These are phyloP conservation scores for Pygoscelis antarcticus DNA, from an alignment of 2,113 vertebrate genomes.

Conservation along the genomic window DNA sequence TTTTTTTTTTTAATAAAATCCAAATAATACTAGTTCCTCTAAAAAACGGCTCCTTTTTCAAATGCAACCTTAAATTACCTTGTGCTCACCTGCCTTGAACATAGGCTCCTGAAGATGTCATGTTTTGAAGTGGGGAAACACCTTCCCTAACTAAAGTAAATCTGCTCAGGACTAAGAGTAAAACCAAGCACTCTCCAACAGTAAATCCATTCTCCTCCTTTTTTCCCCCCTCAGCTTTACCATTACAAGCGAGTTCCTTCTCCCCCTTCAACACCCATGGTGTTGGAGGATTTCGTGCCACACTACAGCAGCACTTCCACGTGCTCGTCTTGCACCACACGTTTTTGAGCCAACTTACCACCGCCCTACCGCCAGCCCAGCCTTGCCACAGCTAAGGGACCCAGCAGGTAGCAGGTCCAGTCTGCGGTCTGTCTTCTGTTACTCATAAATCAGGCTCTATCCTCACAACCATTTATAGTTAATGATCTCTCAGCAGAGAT, in stretches of 20 bases:
- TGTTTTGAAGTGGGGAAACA: background rate
- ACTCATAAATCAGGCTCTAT: background rate
- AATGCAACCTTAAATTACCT: background rate
- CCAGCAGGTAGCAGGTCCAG: background rate
- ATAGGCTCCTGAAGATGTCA: background rate
- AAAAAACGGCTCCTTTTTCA: background rate
- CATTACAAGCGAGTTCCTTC: background rate
- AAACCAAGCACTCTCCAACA: background rate
- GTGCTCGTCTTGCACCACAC: background rate
- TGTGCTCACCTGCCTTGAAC: background rate
- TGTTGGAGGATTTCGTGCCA: background rate
- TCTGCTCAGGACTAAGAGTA: background rate
- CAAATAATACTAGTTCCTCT: background rate
- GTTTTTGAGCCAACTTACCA: background rate
- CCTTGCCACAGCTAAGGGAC: no score
- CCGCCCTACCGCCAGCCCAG: background rate
- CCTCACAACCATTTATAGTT: background rate
- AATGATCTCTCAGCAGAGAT: background rate
- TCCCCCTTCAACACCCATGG: background rate
- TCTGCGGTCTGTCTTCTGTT: background rate
- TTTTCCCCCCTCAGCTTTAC: background rate
- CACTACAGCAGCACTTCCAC: background rate
- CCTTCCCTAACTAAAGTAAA: background rate
- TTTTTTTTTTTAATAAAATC: background rate
- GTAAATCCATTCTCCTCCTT: background rate